Conservation (phyloP, 1,140 invertebrate species). For the Drosophila equinoxialis region DNA sequence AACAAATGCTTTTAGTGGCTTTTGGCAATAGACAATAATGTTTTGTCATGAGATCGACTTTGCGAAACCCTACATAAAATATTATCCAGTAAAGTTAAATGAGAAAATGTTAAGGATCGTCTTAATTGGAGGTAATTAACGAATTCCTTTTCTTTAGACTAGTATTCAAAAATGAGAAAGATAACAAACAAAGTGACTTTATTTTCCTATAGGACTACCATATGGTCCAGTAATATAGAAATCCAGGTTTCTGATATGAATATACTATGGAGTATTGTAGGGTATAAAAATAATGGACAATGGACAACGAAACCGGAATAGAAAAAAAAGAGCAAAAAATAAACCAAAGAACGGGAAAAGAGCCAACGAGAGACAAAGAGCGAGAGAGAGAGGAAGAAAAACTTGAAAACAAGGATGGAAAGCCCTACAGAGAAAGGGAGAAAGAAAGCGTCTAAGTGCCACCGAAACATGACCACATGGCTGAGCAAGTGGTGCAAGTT, state of each 20-base stretch:
- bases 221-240: no score
- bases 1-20: conserved; percentile 12
- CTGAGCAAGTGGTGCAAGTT: conserved; percentile 30
- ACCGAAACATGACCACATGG: conserved; percentile 30
- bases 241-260: no score
- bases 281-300: conserved; percentile 6
- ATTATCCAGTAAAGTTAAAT: no score
- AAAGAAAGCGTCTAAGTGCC: conserved; percentile 4
- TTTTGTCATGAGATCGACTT: neutral
- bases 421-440: neutral
- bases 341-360: neutral
- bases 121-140: no score
- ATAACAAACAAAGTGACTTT: no score
- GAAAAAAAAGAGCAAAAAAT: neutral
- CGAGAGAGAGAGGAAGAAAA: neutral
- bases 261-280: neutral
- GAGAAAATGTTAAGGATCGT: no score
- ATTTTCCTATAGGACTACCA: no score
- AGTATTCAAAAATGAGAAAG: no score
- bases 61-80: neutral
- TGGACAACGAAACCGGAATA: neutral
- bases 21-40: neutral
- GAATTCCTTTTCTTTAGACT: no score
- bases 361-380: neutral
- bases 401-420: neutral